Evolutionary conservation across 1,140 invertebrate species (phyloP).

Genomic region (Drosophila rhopaloa): DNA sequence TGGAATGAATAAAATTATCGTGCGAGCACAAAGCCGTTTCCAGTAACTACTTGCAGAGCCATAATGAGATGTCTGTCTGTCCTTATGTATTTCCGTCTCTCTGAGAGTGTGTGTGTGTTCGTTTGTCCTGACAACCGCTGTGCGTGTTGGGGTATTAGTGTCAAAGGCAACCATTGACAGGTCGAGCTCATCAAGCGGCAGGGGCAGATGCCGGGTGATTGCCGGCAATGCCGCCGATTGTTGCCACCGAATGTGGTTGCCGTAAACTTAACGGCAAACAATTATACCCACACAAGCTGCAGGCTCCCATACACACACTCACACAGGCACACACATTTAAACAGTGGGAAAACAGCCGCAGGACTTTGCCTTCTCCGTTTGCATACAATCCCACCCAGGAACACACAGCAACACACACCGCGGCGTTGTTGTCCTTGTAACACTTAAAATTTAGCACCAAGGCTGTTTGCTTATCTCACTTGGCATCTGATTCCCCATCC

Average conservation of each 20-base stretch:
- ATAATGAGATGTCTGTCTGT: slow-evolving; percentile 33
- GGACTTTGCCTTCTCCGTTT: slow-evolving; percentile 49
- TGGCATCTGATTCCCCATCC: slow-evolving; percentile 60
- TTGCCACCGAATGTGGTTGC: slow-evolving; percentile 72
- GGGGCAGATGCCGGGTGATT: slow-evolving; percentile 17
- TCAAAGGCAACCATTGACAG: slow-evolving; percentile 66
- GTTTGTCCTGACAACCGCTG: slow-evolving; percentile 38
- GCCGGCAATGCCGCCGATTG: slow-evolving; percentile 55
- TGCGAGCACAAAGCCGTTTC: slow-evolving; percentile 31
- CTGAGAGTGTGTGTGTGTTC: slow-evolving; percentile 5
- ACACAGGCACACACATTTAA: slow-evolving; percentile 13
- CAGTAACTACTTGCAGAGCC: slow-evolving; percentile 36
- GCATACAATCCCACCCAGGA: slow-evolving; percentile 2
- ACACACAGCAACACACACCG: slow-evolving; percentile 3
- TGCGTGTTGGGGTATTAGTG: slow-evolving; percentile 61
- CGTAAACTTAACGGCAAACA: slow-evolving; percentile 83
- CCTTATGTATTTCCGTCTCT: not conserved
- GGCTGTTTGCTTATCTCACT: slow-evolving; percentile 77
- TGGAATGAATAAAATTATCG: slow-evolving; percentile 66
- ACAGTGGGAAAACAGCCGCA: slow-evolving; percentile 61
- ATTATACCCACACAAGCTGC: slow-evolving; percentile 51
- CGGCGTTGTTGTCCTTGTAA: slow-evolving; percentile 75
- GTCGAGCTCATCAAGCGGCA: slow-evolving; percentile 50
- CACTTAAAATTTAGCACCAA: slow-evolving; percentile 83
- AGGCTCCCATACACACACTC: slow-evolving; percentile 9